Evolutionary conservation across 2,113 vertebrate genomes (phyloP).

Genomic region (Neomonachus schauinslandi): DNA sequence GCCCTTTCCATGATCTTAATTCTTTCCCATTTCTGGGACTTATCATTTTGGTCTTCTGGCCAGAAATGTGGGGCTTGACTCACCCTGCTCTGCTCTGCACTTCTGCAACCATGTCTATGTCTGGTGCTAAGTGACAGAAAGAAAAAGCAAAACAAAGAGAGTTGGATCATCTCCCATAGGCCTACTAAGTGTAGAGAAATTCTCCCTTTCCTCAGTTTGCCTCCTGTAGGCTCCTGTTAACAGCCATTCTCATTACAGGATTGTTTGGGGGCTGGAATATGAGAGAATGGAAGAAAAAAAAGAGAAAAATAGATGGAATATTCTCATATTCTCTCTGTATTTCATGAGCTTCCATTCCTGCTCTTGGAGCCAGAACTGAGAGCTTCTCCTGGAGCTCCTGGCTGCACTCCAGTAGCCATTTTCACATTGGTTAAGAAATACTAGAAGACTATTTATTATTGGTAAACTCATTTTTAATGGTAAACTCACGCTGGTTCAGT

Average conservation of each 20-base stretch:
- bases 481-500: background rate
- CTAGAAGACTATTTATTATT: background rate
- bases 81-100: background rate
- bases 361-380: background rate
- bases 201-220: background rate
- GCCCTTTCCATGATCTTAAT: background rate
- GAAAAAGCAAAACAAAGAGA: background rate
- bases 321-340: background rate
- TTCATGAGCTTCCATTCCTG: background rate
- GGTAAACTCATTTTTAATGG: background rate
- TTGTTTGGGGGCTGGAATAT: rapidly evolving
- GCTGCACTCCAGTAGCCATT: background rate
- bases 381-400: background rate
- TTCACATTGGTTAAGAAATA: background rate
- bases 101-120: background rate
- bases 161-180: background rate
- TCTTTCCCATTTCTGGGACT: background rate
- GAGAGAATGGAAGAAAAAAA: background rate
- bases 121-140: background rate
- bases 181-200: background rate
- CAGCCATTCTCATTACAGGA: background rate
- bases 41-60: background rate
- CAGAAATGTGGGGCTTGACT: background rate
- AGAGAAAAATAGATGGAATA: background rate
- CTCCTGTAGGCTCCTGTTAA: background rate